A percentile compares a stretch with the other conserved stretches of the same genome.
Evolutionary conservation across 2,113 vertebrate genomes (phyloP).

Genomic region (Rhinolophus sinicus): DNA sequence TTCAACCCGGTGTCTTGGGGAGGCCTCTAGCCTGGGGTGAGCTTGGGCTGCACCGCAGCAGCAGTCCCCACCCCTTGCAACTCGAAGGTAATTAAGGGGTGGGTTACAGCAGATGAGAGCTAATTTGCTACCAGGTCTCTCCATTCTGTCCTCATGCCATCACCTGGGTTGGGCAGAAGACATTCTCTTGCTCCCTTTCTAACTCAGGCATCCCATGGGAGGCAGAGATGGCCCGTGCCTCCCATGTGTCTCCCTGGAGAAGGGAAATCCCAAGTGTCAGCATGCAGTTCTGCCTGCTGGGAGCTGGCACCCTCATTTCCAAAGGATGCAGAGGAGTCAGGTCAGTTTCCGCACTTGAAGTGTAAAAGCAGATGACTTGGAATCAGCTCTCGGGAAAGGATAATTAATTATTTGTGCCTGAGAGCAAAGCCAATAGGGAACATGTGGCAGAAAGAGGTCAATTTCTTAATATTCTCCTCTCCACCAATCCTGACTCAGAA

Average conservation of each 20-base stretch:
- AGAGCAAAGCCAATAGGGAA: background rate
- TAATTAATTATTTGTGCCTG: background rate
- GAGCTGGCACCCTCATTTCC: background rate
- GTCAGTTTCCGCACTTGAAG: background rate
- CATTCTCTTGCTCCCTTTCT: background rate
- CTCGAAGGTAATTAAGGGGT: background rate
- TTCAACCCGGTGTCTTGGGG: background rate
- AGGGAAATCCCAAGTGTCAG: background rate
- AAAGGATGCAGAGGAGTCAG: background rate
- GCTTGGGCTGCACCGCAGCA: too few relatives aligned
- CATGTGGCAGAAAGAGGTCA: background rate
- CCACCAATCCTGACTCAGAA: background rate
- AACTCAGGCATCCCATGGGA: background rate
- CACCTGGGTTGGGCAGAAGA: background rate
- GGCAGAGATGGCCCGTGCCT: background rate
- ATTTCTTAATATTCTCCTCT: background rate
- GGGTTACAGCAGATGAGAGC: background rate
- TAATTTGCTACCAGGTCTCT: background rate
- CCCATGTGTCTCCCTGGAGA: background rate
- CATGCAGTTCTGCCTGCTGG: background rate
- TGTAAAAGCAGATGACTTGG: background rate
- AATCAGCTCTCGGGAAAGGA: conserved; percentile 4
- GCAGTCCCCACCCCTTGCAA: background rate
- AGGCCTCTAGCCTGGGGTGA: background rate
- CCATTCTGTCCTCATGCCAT: background rate